Percentiles rank a stretch among this genome's conserved stretches.
phyloP scores from a whole-genome alignment of 2,888 invertebrate species.

The Campaea margaritaria region DNA sequence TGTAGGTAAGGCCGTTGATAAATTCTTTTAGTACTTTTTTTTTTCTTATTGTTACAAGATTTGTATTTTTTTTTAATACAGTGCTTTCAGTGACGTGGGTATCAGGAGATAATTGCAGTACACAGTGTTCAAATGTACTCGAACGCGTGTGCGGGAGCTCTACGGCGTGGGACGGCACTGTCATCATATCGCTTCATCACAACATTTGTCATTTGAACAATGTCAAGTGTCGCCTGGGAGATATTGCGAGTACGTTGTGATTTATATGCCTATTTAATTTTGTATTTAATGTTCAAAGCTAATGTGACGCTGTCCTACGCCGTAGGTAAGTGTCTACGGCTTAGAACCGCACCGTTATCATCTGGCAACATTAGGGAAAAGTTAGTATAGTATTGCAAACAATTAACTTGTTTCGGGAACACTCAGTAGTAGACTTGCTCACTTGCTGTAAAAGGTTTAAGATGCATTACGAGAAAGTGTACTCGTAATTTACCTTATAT shows the following conservation, averaged over 20 bases:
- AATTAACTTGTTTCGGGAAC: no score
- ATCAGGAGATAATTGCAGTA: constrained; percentile 47
- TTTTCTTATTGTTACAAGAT: neutral
- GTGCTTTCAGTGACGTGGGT: neutral
- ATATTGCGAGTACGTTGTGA: constrained; percentile 44
- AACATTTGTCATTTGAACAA: constrained; percentile 65
- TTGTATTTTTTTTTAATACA: neutral
- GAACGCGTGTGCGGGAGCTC: constrained; percentile 67
- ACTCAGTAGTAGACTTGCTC: no score
- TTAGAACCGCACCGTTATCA: no score
- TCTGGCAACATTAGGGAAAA: no score
- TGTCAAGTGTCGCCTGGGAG: constrained; percentile 52
- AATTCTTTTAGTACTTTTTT: neutral
- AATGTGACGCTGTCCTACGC: no score
- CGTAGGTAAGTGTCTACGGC: no score
- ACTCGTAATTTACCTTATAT: no score
- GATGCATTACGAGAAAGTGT: no score
- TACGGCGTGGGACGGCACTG: constrained; percentile 41
- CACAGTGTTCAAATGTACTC: constrained; percentile 62
- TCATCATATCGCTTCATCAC: constrained; percentile 52
- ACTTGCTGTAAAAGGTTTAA: no score
- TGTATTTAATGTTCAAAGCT: no score
- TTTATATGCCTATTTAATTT: neutral
- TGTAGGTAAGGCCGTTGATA: no score
- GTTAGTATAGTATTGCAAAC: no score